Evolutionary conservation across 2,888 invertebrate genomes (phyloP), one percentile per base, ranked within the genome.

Genomic region (Tiliacea aurago): DNA sequence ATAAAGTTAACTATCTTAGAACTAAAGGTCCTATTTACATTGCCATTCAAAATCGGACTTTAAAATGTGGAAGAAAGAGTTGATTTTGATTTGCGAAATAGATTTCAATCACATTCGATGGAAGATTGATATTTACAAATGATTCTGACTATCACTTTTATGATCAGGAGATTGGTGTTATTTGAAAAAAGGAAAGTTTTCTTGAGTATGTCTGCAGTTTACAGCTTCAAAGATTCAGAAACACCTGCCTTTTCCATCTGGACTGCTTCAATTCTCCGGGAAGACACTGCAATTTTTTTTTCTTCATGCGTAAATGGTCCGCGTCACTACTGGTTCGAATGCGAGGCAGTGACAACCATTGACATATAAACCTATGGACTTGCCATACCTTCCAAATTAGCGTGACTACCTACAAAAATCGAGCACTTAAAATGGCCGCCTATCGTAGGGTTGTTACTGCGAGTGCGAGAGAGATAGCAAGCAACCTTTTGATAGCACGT

Each of bases 111-210:
- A 59, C 49, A 62, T 59, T 7, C 47, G 7, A 59, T 47, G 28
- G 41, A n/a, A 68, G 47, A 64, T 76, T 76, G 15, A 69, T 56
- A 51, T 61, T 55, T 55, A 68, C 11, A 76, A 68, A 64, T 53
- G 37, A 67, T 49, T 33, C n/a, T 13, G 23, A 63, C 37, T 66
- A 33, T 28, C 28, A 53, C 3, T 47, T 55, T 49, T 41, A 9
- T 18, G 11, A 56, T 15, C 47, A 58, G 49, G 13, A 11, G 1
- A 23, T 56, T 45, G 37, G 18, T 33, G 20, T 49, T 33, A 20
- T 13, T 20, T 20, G 7, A 28, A 20, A 28, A 20, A 33, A n/a
- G 20, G 7, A 20, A 47, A 20, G 28, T 47, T 51, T 51, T 33
- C 28, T 33, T 15, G 10, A 4, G 0, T 13, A 13, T 4, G 15